phyloP scores from a whole-genome alignment of 2,113 vertebrate genomes.

The Corythoichthys haematopterus region DNA sequence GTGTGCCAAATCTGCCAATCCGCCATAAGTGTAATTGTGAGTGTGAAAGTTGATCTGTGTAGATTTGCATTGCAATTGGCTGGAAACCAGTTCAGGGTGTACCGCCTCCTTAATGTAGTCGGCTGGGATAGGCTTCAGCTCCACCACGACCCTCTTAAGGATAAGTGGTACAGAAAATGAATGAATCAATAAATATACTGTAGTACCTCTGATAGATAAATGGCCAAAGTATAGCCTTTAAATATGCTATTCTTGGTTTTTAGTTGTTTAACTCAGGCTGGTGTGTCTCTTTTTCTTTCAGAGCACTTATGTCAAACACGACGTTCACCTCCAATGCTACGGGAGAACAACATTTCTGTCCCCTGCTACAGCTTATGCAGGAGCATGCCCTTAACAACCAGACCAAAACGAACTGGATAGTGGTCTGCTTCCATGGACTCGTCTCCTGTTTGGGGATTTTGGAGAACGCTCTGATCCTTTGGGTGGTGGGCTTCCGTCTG shows the following conservation, averaged over 20 bases:
- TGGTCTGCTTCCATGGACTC: conserved; percentile 68
- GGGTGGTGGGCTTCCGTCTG: conserved; percentile 79
- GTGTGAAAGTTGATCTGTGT: too few species aligned
- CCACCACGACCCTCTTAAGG: too few species aligned
- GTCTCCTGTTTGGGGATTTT: conserved; percentile 76
- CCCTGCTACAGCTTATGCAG: conserved; percentile 55
- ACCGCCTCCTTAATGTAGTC: too few species aligned
- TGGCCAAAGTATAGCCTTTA: background rate
- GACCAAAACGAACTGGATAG: conserved; percentile 35
- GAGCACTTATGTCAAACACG: conserved; percentile 26
- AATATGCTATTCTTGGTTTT: background rate
- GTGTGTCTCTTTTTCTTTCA: conserved; percentile 20
- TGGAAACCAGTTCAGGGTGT: too few species aligned
- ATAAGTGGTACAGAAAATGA: too few species aligned
- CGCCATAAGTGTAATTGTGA: too few species aligned
- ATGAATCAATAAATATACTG: too few species aligned
- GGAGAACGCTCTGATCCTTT: conserved; percentile 83
- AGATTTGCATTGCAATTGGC: too few species aligned
- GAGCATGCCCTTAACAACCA: conserved; percentile 32
- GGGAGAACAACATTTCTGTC: conserved; percentile 31
- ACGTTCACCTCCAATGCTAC: background rate
- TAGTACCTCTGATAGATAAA: background rate
- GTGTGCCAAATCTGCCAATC: too few species aligned
- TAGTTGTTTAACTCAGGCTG: background rate
- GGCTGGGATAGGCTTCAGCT: too few species aligned